Evolutionary conservation across 92 coral and sea anemone genomes (phyloP).

Genomic region (Palythoa grandis): DNA sequence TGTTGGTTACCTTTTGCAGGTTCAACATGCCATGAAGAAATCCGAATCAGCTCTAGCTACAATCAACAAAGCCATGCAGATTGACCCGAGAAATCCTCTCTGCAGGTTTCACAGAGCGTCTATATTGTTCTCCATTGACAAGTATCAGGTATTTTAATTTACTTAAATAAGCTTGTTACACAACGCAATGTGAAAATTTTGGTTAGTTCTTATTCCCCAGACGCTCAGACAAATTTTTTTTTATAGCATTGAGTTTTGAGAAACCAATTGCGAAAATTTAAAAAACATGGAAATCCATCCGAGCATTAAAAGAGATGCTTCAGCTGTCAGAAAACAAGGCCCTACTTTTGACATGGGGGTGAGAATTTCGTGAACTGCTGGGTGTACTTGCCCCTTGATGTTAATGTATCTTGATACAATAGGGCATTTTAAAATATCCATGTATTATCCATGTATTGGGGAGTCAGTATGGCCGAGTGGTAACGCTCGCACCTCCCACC

Average conservation of each 20-base stretch:
- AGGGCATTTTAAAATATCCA: background rate
- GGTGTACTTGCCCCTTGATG: too few relatives aligned
- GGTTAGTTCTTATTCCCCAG: background rate
- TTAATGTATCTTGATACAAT: background rate
- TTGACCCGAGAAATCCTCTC: conserved; percentile 94
- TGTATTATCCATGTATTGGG: too few relatives aligned
- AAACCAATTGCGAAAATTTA: too few relatives aligned
- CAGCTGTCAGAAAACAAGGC: too few relatives aligned
- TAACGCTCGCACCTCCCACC: too few relatives aligned
- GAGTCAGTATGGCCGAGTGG: too few relatives aligned
- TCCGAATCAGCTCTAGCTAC: conserved; percentile 89
- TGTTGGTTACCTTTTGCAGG: conserved; percentile 43
- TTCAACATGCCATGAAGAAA: conserved; percentile 95
- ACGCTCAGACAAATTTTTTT: too few relatives aligned
- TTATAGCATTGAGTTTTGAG: too few relatives aligned
- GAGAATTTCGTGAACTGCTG: too few relatives aligned
- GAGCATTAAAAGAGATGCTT: too few relatives aligned
- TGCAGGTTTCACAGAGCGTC: conserved; percentile 98
- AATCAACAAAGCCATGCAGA: conserved; percentile 91
- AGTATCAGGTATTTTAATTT: conserved; percentile 66
- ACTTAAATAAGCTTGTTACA: background rate
- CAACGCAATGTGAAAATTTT: background rate
- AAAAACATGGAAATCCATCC: too few relatives aligned
- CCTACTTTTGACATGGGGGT: too few relatives aligned
- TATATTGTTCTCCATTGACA: conserved; percentile 91